These are phyloP conservation scores for Cheirogaleus medius DNA, from an alignment of 2,113 vertebrate species.

Conservation along the genomic window DNA sequence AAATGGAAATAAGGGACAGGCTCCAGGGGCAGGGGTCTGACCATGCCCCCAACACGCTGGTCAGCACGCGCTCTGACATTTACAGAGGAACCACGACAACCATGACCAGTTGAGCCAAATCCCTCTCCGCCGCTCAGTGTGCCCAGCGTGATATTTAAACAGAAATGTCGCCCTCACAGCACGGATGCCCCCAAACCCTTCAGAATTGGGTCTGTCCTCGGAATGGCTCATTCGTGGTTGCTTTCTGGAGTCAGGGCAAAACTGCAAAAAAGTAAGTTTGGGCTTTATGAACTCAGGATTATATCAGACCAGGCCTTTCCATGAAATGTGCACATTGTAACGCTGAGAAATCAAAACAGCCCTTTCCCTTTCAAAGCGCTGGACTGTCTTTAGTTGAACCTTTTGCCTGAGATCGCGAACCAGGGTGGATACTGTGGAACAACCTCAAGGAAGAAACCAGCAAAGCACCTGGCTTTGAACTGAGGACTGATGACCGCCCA, in stretches of 20 bases:
- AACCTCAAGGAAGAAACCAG: neutral
- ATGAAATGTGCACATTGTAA: neutral
- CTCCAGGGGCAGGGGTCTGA: neutral
- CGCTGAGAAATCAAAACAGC: neutral
- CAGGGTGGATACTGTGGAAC: rapidly evolving
- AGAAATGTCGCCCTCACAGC: neutral
- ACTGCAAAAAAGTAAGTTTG: neutral
- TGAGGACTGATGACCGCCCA: neutral
- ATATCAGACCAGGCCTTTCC: neutral
- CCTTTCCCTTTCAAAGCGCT: neutral
- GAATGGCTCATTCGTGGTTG: neutral
- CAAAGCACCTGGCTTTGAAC: neutral
- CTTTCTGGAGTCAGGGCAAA: neutral
- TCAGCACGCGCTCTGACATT: neutral
- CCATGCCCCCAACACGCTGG: neutral
- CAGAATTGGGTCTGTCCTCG: neutral
- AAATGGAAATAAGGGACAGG: neutral
- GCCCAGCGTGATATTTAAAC: conserved; percentile 5
- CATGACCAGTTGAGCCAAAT: neutral
- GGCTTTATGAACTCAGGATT: neutral
- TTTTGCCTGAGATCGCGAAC: neutral
- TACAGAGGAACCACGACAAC: rapidly evolving
- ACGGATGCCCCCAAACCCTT: neutral
- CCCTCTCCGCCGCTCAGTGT: neutral
- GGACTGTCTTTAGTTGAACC: rapidly evolving